Percentiles rank a stretch among this genome's conserved stretches.
These are phyloP conservation scores for Trididemnum miniatum DNA, from an alignment of 23 tunicate species.

Conservation along the genomic window DNA sequence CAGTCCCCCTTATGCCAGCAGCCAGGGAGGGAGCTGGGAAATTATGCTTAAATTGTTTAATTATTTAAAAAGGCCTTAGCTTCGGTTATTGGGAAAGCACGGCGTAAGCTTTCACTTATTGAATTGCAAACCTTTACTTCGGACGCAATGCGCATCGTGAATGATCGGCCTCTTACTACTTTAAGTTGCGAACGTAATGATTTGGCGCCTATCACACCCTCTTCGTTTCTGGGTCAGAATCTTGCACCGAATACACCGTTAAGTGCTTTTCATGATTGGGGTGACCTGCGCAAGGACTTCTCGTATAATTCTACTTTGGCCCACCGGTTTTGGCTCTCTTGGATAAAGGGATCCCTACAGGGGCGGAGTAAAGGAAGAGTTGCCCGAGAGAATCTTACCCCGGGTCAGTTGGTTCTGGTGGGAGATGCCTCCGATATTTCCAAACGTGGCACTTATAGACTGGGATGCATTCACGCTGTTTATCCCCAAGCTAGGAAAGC, in stretches of 20 bases:
- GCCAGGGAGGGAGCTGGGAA: slow-evolving; percentile 30
- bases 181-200: slow-evolving; percentile 4
- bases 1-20: slow-evolving; percentile 16
- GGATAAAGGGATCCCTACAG: no score
- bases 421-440: no score
- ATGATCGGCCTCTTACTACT: slow-evolving; percentile 17
- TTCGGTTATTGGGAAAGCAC: not conserved
- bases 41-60: slow-evolving; percentile 4
- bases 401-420: no score
- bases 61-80: not conserved
- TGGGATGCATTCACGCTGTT: no score
- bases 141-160: slow-evolving; percentile 4
- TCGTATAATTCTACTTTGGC: no score
- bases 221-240: not conserved
- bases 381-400: no score
- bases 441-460: no score
- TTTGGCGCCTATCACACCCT: not conserved
- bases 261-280: no score
- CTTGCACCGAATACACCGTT: slow-evolving; percentile 6
- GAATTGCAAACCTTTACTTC: not conserved
- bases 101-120: not conserved
- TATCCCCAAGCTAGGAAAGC: no score
- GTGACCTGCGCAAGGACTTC: no score
- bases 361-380: no score
- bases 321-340: no score